Evolutionary conservation across 2,888 invertebrate genomes (phyloP), one percentile per base, ranked within the genome.

Genomic region (Xanthorhoe designata): DNA sequence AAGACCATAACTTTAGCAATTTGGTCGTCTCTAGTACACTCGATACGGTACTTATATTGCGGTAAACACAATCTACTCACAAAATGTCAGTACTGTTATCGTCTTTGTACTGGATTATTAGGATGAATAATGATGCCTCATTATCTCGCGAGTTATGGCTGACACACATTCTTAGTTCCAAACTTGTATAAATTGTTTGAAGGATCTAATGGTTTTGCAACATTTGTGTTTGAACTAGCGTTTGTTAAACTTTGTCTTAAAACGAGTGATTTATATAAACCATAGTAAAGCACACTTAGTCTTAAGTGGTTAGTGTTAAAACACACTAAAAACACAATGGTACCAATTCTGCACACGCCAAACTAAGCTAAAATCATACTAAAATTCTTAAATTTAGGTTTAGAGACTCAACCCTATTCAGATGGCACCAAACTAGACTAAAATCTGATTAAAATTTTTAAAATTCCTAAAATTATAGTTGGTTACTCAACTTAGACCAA

Each of bases 41-140:
- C 42, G 54, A 61, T 68, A 68, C 61, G 57, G 63, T 61, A 73
- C 73, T 75, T 80, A 75, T 73, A 74, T 79, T 76, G 77, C 76
- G 76, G 80, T 83, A 78, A 77, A 79, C 76, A 78, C 73, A 75
- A 73, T 61, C 64, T 69, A 78, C 77, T 77, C 80, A 75, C 75
- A 57, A 75, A 80, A 83, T 78, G 73, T 73, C 73, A 72, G 71
- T 71, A 81, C 80, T 81, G 85, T 84, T 87, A 84, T 78, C 68
- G 65, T 65, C 64, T 75, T 67, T 75, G 65, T 75, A 63, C 59
- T 49, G 50, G 64, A 68, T 70, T 71, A 69, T 66, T 63, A 61
- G 63, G 29, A 69, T 75, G 75, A 79, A 72, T 78, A 66, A 81
- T 78, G 73, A 72, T 69, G 68, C 42, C 66, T 69, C 67, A 66